Evolutionary conservation across 2,888 invertebrate genomes (phyloP), one percentile per base, ranked within the genome.

Genomic region (Brenthis ino): DNA sequence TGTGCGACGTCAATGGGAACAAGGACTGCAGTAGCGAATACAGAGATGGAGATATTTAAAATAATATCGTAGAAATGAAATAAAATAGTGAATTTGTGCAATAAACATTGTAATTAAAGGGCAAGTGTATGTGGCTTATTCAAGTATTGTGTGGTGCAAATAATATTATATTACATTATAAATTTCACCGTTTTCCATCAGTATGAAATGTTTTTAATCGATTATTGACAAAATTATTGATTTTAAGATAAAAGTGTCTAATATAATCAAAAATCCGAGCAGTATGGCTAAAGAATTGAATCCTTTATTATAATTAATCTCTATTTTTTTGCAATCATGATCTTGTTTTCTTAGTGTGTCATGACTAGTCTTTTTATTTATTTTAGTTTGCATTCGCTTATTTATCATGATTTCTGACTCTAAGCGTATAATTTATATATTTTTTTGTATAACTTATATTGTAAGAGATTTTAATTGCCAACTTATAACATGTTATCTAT

Each of bases 161-260:
- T 60, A 57, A 57, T 37, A 64, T 58, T 24, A 51, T 54, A 65
- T 65, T 64, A 65, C 24, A 56, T 58, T 16, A 43, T 20, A 68
- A 37, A 64, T 68, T 64, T 72, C 67, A 61, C 53, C 33, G 37
- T 48, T 71, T 68, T 72, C 53, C 60, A 61, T 69, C 47, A 47
- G n/a, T 51, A 43, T 51, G 37, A 55, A 65, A 73, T 74, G 72
- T 80, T 81, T 78, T 79, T 77, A 75, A 74, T 77, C 60, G 61
- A 37, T 73, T 70, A 58, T 68, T 72, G 76, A 75, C 74, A 70
- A 67, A 79, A 72, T 75, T 81, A 81, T 81, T 79, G 79, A 83
- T 82, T 77, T 71, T 65, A 61, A 75, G 68, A 69, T 70, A 71
- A 66, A 73, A 69, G 43, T 65, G 16, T 65, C 54, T 55, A 48